Conservation (phyloP, 2,888 invertebrate species). For the Eurois occulta region DNA sequence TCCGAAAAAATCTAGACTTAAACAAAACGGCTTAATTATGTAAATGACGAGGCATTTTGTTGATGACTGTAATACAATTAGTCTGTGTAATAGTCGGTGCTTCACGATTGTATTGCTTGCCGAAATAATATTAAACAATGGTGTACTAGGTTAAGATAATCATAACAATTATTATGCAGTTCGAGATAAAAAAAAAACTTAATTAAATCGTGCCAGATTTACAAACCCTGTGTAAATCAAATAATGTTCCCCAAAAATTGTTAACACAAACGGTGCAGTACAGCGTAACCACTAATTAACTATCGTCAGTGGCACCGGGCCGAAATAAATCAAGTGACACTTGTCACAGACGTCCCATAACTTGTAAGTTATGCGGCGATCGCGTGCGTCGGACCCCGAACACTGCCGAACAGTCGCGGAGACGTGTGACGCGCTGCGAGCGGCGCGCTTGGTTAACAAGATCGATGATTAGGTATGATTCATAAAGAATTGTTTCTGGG, state of each 20-base stretch:
- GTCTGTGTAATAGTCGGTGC: conserved; percentile 16
- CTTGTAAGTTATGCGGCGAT: conserved; percentile 80
- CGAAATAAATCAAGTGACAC: conserved; percentile 80
- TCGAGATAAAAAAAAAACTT: neutral
- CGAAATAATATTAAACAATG: neutral
- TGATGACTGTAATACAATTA: conserved; percentile 40
- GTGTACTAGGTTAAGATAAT: too few relatives aligned
- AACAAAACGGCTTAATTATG: conserved; percentile 37
- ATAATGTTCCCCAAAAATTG: conserved; percentile 18
- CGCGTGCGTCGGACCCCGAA: conserved; percentile 65
- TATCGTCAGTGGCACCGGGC: conserved; percentile 62
- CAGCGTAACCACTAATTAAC: conserved; percentile 65
- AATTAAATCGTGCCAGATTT: conserved; percentile 1
- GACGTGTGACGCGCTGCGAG: conserved; percentile 16
- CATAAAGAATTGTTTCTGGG: neutral
- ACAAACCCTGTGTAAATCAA: conserved; percentile 17
- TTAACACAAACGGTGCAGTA: conserved; percentile 22
- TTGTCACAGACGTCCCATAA: conserved; percentile 81
- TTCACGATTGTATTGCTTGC: neutral
- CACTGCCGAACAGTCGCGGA: conserved; percentile 4
- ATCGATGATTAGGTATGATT: neutral
- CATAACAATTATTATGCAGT: neutral
- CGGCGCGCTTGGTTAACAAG: neutral
- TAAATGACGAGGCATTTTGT: conserved; percentile 44
- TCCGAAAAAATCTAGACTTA: conserved; percentile 37